phyloP scores from a whole-genome alignment of 2,888 invertebrate genomes.

The Flexamia atlantica region DNA sequence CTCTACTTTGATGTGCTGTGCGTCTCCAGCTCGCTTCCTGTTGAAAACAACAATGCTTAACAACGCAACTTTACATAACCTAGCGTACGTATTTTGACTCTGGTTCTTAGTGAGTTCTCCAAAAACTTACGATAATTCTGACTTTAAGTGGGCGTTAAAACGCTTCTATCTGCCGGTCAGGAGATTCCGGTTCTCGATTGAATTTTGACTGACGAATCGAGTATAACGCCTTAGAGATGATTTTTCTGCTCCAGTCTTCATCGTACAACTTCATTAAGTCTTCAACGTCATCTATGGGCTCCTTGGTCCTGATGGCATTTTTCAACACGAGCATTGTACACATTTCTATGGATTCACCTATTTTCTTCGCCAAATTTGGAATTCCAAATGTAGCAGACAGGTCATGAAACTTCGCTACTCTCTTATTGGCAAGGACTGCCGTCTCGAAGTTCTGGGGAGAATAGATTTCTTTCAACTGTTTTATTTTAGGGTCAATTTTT shows the following conservation, averaged over 20 bases:
- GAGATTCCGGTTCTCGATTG: constrained; percentile 3
- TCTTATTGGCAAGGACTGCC: constrained; percentile 17
- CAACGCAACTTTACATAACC: not conserved
- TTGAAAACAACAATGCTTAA: constrained; percentile 50
- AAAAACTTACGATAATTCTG: no score
- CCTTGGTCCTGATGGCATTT: not conserved
- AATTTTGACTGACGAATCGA: not conserved
- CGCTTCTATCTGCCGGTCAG: not conserved
- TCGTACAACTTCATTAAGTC: constrained; percentile 18
- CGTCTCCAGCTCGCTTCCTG: constrained; percentile 53
- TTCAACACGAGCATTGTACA: constrained; percentile 21
- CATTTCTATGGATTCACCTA: constrained; percentile 33
- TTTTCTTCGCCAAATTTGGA: constrained; percentile 39
- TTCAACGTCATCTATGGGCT: constrained; percentile 9
- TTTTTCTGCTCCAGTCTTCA: constrained; percentile 24
- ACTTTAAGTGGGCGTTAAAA: no score
- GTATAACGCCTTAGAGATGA: constrained; percentile 4
- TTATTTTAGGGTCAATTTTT: not conserved
- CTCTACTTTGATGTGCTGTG: constrained; percentile 24
- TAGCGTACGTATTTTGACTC: not conserved
- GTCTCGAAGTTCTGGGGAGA: not conserved
- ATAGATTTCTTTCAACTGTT: not conserved
- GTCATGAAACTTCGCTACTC: constrained; percentile 1
- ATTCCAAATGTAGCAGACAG: not conserved
- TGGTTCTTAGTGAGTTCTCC: not conserved